Percentiles rank a stretch among this genome's conserved stretches.
Conservation (phyloP, 2,113 vertebrate species). For the Tamias sibiricus region DNA sequence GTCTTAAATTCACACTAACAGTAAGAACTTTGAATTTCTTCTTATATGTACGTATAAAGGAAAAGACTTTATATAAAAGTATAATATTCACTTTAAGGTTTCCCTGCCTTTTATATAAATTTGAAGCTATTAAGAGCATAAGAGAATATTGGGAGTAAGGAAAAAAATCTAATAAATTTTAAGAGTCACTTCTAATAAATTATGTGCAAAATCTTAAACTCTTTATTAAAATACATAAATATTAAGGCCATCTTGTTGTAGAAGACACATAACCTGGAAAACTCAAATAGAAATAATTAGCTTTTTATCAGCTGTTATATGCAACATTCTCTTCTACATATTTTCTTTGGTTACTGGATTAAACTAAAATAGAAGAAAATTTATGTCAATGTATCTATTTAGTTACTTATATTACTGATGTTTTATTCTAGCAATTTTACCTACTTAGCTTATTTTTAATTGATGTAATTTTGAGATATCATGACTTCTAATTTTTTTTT, state of each 20-base stretch:
- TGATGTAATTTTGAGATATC: conserved; percentile 32
- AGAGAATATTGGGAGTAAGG: neutral
- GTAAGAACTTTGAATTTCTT: conserved; percentile 71
- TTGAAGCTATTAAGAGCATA: neutral
- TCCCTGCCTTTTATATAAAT: conserved; percentile 1
- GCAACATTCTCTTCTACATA: neutral
- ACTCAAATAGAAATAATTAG: neutral
- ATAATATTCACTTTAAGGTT: neutral
- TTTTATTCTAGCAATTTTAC: neutral
- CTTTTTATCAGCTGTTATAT: neutral
- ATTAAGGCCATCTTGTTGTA: neutral
- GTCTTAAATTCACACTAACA: conserved; percentile 60
- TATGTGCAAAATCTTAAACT: neutral
- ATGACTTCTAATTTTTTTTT: too few species aligned
- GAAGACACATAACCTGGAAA: neutral
- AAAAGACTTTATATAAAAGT: neutral
- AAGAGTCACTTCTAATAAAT: neutral
- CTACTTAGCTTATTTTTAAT: neutral
- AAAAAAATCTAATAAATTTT: neutral
- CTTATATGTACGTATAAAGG: conserved; percentile 51
- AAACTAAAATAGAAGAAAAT: conserved; percentile 1
- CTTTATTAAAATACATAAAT: neutral
- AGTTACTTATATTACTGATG: neutral
- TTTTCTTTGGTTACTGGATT: conserved; percentile 8
- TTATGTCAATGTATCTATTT: neutral